Evolutionary conservation across 2,888 invertebrate genomes (phyloP).

Genomic region (Pseudococcus viburni): DNA sequence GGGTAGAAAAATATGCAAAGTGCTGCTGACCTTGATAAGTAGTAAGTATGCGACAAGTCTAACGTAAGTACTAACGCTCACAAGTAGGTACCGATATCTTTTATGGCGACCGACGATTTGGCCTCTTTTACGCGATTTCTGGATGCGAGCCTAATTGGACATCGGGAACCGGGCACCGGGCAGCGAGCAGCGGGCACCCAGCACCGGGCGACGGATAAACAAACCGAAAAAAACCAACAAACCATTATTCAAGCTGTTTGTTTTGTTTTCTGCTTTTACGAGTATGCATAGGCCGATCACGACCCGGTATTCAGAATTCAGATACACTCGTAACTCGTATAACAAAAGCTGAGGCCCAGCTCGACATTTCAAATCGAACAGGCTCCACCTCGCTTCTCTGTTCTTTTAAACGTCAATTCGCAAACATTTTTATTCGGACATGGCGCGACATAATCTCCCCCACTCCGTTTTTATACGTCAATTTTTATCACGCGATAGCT

Average conservation of each 20-base stretch:
- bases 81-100: not conserved
- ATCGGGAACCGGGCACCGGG: too few relatives aligned
- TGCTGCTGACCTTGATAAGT: too few relatives aligned
- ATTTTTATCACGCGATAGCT: not conserved
- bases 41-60: too few relatives aligned
- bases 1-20: too few relatives aligned
- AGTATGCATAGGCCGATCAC: not conserved
- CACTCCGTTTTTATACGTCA: not conserved
- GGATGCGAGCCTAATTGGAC: not conserved
- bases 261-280: not conserved
- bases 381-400: not conserved
- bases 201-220: not conserved
- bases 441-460: not conserved
- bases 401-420: not conserved
- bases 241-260: conserved; percentile 29
- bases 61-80: not conserved
- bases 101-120: not conserved
- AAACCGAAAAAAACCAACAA: not conserved
- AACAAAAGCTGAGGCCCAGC: not conserved
- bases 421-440: not conserved
- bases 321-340: not conserved
- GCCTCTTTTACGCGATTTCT: not conserved
- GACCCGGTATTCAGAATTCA: not conserved
- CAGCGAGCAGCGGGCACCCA: too few relatives aligned
- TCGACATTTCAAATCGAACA: not conserved